These are phyloP conservation scores for Epicampocera succincta DNA, from an alignment of 2,888 invertebrate genomes.

Conservation along the genomic window DNA sequence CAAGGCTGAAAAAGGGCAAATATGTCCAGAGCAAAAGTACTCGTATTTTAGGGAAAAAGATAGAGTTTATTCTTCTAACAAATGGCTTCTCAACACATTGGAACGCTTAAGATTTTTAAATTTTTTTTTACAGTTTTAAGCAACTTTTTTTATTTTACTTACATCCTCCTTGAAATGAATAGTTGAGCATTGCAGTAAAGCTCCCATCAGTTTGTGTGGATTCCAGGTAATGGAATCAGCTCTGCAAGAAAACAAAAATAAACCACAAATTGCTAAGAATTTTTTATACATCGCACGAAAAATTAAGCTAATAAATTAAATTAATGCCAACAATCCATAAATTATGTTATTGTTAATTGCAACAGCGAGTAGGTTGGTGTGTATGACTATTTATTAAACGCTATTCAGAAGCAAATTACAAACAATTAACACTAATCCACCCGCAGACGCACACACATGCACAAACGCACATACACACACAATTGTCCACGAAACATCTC, in stretches of 20 bases:
- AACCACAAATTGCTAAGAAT: slow-evolving; percentile 65
- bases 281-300: slow-evolving; percentile 35
- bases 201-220: slow-evolving; percentile 99
- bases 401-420: slow-evolving; percentile 79
- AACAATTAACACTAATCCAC: slow-evolving; percentile 79
- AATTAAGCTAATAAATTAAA: slow-evolving; percentile 53
- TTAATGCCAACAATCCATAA: slow-evolving; percentile 48
- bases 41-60: no score
- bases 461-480: slow-evolving; percentile 23
- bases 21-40: no score
- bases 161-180: slow-evolving; percentile 98
- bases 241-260: slow-evolving; percentile 83
- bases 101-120: not conserved
- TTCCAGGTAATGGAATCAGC: slow-evolving; percentile 99
- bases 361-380: not conserved
- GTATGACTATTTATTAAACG: slow-evolving; percentile 72
- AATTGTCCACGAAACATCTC: slow-evolving; percentile 50
- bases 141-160: slow-evolving; percentile 82
- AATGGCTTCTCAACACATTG: no score
- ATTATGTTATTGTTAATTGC: slow-evolving; percentile 48
- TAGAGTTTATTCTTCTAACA: no score
- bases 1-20: slow-evolving; percentile 3
- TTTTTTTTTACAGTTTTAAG: not conserved
- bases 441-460: not conserved
- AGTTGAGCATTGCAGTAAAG: slow-evolving; percentile 97